Conservation (phyloP, 2,797 vertebrate genomes). For the Scolopax rusticola region DNA sequence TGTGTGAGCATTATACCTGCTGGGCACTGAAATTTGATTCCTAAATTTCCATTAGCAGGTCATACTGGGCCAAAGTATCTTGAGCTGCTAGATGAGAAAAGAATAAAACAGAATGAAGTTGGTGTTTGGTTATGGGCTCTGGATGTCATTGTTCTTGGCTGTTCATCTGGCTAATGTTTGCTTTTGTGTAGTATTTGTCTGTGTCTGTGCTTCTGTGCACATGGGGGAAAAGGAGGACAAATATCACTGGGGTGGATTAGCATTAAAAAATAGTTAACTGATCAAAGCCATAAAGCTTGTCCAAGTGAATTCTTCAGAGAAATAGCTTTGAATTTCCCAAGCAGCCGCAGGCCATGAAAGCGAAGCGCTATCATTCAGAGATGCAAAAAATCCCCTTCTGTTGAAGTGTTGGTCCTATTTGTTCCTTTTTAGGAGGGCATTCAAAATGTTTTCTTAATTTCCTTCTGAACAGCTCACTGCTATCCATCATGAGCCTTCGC, state of each 20-base stretch:
- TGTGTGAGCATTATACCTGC: background rate
- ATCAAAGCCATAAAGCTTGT: constrained; percentile 72
- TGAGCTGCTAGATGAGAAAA: background rate
- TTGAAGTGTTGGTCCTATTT: constrained; percentile 45
- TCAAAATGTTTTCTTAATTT: constrained; percentile 62
- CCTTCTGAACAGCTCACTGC: constrained; percentile 22
- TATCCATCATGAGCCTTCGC: background rate
- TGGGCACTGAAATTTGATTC: background rate
- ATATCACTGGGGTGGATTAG: constrained; percentile 67
- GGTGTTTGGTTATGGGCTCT: constrained; percentile 24
- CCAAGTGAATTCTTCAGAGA: constrained; percentile 70
- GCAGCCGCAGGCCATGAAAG: constrained; percentile 59
- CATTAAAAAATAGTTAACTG: constrained; percentile 75
- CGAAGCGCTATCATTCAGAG: constrained; percentile 42
- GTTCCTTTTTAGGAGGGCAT: constrained; percentile 50
- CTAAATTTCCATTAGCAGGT: background rate
- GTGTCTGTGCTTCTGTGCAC: constrained; percentile 47
- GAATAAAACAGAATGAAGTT: constrained; percentile 4
- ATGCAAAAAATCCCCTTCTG: constrained; percentile 59
- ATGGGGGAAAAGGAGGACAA: constrained; percentile 54
- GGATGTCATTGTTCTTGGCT: constrained; percentile 47
- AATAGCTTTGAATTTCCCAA: constrained; percentile 68
- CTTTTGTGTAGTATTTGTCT: constrained; percentile 55
- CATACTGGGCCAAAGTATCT: background rate
- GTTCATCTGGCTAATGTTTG: constrained; percentile 55